Evolutionary conservation across 92 coral and sea anemone genomes (phyloP).

Genomic region (Umimayanthus chanpuru): DNA sequence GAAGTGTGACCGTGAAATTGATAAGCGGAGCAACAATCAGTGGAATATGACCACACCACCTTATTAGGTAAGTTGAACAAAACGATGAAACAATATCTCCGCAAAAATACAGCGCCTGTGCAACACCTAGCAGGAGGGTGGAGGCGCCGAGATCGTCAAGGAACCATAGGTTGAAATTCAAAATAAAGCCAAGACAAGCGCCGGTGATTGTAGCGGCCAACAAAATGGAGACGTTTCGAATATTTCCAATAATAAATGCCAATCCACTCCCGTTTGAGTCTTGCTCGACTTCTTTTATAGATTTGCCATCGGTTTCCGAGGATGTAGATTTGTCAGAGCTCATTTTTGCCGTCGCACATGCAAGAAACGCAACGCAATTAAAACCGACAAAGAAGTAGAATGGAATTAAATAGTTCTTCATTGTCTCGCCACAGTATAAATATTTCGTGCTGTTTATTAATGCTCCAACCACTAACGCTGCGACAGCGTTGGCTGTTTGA

Average conservation of each 20-base stretch:
- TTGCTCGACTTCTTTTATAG: not conserved
- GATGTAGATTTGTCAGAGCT: not conserved
- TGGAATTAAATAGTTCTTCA: conserved; percentile 51
- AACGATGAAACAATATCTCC: conserved; percentile 29
- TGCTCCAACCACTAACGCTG: conserved; percentile 58
- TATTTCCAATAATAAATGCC: conserved; percentile 15
- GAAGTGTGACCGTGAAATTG: conserved; percentile 42
- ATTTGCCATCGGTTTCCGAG: not conserved
- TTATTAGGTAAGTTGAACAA: conserved; percentile 47
- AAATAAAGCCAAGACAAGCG: conserved; percentile 40
- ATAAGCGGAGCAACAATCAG: conserved; percentile 32
- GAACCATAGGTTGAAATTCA: conserved; percentile 54
- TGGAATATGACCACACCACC: conserved; percentile 39
- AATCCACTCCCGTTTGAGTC: conserved; percentile 5
- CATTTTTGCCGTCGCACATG: conserved; percentile 28
- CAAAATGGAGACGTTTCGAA: conserved; percentile 45
- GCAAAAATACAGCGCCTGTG: conserved; percentile 36
- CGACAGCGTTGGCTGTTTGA: conserved; percentile 39
- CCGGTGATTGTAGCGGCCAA: conserved; percentile 43
- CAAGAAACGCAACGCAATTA: conserved; percentile 48
- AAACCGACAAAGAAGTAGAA: conserved; percentile 57
- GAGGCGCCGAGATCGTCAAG: conserved; percentile 60
- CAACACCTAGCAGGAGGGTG: conserved; percentile 50
- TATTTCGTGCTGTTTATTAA: conserved; percentile 44
- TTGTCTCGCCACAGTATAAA: conserved; percentile 51